phyloP scores from a whole-genome alignment of 2,113 vertebrate genomes.

The Tyto alba region DNA sequence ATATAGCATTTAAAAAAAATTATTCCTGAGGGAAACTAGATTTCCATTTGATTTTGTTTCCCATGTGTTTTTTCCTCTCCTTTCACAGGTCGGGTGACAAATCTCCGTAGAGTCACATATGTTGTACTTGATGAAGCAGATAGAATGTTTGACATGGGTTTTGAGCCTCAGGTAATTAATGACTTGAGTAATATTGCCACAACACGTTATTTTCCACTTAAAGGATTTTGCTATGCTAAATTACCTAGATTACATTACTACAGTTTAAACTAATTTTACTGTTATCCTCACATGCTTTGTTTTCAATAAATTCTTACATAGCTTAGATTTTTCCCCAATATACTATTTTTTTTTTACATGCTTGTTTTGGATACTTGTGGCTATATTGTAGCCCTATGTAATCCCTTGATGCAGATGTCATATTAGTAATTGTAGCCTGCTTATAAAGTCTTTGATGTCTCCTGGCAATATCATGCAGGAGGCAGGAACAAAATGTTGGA shows the following conservation, averaged over 20 bases:
- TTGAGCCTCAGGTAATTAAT: conserved; percentile 90
- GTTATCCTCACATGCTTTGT: background rate
- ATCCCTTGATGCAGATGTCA: background rate
- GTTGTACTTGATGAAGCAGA: conserved; percentile 98
- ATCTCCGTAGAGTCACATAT: conserved; percentile 91
- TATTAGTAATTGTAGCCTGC: background rate
- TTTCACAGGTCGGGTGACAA: conserved; percentile 91
- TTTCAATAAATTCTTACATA: background rate
- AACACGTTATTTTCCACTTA: background rate
- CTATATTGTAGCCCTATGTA: background rate
- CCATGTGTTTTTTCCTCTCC: conserved; percentile 69
- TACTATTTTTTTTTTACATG: background rate
- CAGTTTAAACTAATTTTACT: background rate
- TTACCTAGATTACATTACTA: too few relatives aligned
- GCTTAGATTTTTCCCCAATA: background rate
- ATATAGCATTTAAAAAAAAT: conserved; percentile 54
- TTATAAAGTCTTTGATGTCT: background rate
- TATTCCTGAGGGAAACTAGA: conserved; percentile 57
- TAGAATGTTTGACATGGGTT: conserved; percentile 99
- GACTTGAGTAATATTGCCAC: background rate
- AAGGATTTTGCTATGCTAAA: background rate
- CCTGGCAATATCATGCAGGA: background rate
- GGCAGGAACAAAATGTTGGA: background rate
- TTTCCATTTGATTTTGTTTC: conserved; percentile 66
- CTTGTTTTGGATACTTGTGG: background rate